Conservation (phyloP, 2,888 invertebrate genomes). For the Pyrochroa serraticornis region DNA sequence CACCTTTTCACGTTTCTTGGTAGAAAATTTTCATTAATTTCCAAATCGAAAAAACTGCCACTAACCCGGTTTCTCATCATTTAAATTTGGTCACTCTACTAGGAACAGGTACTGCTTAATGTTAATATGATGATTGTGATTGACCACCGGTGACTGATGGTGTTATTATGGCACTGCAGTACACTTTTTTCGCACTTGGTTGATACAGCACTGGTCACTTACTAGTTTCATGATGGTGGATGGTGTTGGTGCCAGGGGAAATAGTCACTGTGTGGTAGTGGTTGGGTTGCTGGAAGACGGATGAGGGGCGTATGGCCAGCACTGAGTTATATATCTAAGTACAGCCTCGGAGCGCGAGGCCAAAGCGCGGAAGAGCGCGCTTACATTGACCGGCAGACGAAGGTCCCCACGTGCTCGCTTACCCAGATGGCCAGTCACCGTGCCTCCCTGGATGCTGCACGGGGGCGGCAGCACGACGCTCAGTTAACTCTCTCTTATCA, state of each 20-base stretch:
- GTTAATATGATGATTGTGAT: background rate
- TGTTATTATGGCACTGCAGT: conserved; percentile 11
- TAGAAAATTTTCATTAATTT: no score
- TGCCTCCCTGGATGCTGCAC: conserved; percentile 9
- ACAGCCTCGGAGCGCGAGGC: conserved; percentile 54
- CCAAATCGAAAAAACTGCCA: conserved; percentile 12
- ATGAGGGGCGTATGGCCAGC: conserved; percentile 41
- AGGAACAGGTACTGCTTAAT: background rate
- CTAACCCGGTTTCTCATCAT: conserved; percentile 16
- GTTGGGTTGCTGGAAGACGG: conserved; percentile 27
- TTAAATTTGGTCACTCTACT: conserved; percentile 5
- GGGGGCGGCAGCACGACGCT: background rate
- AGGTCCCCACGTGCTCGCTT: conserved; percentile 49
- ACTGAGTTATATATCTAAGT: conserved; percentile 50
- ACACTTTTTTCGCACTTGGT: no score
- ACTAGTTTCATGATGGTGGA: conserved; percentile 34
- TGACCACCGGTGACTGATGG: conserved; percentile 10
- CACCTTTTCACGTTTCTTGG: no score
- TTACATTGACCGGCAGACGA: conserved; percentile 51
- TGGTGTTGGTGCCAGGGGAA: conserved; percentile 15
- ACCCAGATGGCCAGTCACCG: conserved; percentile 44
- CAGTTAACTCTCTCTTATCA: background rate
- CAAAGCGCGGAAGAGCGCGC: conserved; percentile 53
- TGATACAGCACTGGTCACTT: conserved; percentile 24
- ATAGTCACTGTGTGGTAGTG: conserved; percentile 19